Conservation (phyloP, 64 coral and sea anemone species). For the Cladopsammia gracilis region DNA sequence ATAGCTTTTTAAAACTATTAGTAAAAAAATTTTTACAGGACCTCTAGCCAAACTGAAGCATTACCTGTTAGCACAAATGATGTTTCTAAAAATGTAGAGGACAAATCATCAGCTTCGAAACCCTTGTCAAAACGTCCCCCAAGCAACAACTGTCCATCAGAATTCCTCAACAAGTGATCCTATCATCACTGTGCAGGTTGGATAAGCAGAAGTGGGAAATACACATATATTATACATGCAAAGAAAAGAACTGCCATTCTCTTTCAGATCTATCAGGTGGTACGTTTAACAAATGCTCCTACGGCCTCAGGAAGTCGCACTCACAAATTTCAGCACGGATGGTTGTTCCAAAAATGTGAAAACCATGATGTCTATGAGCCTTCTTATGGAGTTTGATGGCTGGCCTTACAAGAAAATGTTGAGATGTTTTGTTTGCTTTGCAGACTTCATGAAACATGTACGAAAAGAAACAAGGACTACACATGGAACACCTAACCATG, state of each 20-base stretch:
- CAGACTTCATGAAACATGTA: conserved; percentile 28
- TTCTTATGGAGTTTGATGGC: conserved; percentile 44
- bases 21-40: conserved; percentile 17
- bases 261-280: neutral
- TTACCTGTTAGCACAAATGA: neutral
- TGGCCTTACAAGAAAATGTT: conserved; percentile 43
- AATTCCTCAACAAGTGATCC: conserved; percentile 2
- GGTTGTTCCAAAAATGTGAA: conserved; percentile 60
- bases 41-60: neutral
- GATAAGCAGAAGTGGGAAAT: too few species aligned
- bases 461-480: conserved; percentile 32
- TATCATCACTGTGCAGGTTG: neutral
- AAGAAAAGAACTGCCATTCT: too few species aligned
- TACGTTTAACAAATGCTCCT: neutral
- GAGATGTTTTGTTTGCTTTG: conserved; percentile 48
- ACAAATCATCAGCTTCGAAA: conserved; percentile 30
- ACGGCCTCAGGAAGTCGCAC: conserved; percentile 29
- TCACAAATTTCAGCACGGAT: conserved; percentile 46
- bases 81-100: conserved; percentile 13
- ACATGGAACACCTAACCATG: conserved; percentile 34
- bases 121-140: neutral
- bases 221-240: too few species aligned
- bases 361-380: conserved; percentile 58
- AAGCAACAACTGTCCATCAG: conserved; percentile 18
- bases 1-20: conserved; percentile 7